These are phyloP conservation scores for Drosophila fungiperda DNA, from an alignment of 2,888 invertebrate species.

Conservation along the genomic window DNA sequence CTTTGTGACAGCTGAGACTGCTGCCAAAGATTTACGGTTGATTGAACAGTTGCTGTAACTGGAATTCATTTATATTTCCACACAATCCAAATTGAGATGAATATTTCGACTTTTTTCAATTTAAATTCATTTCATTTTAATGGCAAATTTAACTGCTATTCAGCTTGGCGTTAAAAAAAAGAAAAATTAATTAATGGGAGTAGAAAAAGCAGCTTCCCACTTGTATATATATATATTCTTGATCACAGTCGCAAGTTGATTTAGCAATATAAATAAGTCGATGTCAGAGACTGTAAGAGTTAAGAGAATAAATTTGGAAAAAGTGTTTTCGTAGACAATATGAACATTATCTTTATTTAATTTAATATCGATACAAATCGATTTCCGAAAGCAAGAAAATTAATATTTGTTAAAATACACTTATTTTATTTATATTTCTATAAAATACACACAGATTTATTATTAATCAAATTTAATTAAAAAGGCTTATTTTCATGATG, in stretches of 20 bases:
- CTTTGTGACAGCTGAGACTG: slow-evolving; percentile 51
- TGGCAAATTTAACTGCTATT: not conserved
- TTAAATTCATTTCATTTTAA: slow-evolving; percentile 9
- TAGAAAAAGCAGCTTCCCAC: not conserved
- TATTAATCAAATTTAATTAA: not conserved
- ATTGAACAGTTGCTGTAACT: slow-evolving; percentile 47
- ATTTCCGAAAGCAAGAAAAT: not conserved
- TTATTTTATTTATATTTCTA: not conserved
- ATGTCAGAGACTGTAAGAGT: not conserved
- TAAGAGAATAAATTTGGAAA: not conserved
- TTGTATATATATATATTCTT: not conserved
- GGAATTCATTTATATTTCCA: slow-evolving; percentile 14
- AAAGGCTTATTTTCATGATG: not conserved
- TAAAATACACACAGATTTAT: not conserved
- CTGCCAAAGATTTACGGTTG: slow-evolving; percentile 59
- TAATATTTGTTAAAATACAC: not conserved
- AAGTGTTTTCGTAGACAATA: not conserved
- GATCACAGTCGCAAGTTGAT: not conserved
- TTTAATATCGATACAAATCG: not conserved
- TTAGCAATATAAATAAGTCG: not conserved
- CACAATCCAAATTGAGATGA: not conserved
- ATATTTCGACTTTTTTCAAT: not conserved
- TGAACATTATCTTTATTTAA: not conserved
- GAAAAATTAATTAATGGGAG: not conserved
- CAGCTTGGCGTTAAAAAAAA: not conserved